Conservation (phyloP, 1,140 invertebrate genomes). For the Drosophila equinoxialis region DNA sequence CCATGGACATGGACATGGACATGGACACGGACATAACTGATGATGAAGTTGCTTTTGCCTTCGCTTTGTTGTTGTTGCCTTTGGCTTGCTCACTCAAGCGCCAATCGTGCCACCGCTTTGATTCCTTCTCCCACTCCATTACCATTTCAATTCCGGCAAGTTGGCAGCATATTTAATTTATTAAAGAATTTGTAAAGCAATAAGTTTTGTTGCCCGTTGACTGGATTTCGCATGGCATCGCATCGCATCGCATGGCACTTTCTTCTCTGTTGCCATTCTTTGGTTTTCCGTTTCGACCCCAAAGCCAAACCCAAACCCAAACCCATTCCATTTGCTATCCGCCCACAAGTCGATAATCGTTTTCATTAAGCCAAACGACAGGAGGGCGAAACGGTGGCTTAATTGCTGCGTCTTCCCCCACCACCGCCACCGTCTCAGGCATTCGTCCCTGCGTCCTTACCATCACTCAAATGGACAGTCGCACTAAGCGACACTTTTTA, state of each 20-base stretch:
- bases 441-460: not conserved
- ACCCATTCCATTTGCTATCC: not conserved
- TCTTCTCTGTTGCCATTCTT: slow-evolving; percentile 9
- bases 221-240: slow-evolving; percentile 22
- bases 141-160: slow-evolving; percentile 30
- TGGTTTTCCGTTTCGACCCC: not conserved
- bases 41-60: slow-evolving; percentile 58
- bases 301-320: too few relatives aligned
- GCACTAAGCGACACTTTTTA: slow-evolving; percentile 78
- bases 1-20: slow-evolving; percentile 40
- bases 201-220: slow-evolving; percentile 62
- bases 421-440: not conserved
- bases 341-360: slow-evolving; percentile 67
- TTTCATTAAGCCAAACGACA: slow-evolving; percentile 68
- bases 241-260: not conserved
- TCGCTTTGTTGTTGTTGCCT: not conserved
- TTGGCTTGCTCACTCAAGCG: slow-evolving; percentile 41
- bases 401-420: slow-evolving; percentile 48
- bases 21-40: slow-evolving; percentile 51
- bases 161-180: slow-evolving; percentile 75
- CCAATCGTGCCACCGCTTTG: slow-evolving; percentile 13
- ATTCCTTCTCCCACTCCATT: slow-evolving; percentile 44
- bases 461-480: slow-evolving; percentile 77
- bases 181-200: slow-evolving; percentile 81
- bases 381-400: slow-evolving; percentile 59